Base-by-base conservation (phyloP, 2,113 vertebrate species). In the Cyprinodon variegatus region DNA sequence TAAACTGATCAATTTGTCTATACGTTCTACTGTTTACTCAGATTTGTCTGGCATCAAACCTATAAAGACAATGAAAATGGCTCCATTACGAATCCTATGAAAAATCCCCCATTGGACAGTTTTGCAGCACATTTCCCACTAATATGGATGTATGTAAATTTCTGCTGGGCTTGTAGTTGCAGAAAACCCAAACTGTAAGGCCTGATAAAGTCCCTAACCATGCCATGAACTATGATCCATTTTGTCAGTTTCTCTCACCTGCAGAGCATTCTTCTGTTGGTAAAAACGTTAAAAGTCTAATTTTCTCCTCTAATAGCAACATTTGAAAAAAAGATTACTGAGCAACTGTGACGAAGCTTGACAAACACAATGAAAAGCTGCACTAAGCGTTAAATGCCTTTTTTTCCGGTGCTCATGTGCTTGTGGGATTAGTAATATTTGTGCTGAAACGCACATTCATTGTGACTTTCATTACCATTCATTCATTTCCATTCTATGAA, bases 381-480 rank as follows among this genome's bases (percentile, higher is more conserved):
- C 62, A 62, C 41, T 17, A 65, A 84, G 79, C 67, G 60, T 84
- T 79, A 88, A 86, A 89, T 79, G 77, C 73, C 79, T 83, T 84
- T 86, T 45, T 86, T 66, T 87, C 77, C 75, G 74, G 64, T 57
- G 79, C 74, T 86, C 87, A 84, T 68, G 83, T 68, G 80, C 82
- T 86, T 50, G 61, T 76, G 77, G 74, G 86, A 91, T 90, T 89
- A 88, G 89, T 81, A 75, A 72, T 46, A 80, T 87, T 88, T 86
- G 76, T 77, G 76, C 76, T 62, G 74, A 81, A 87, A 82, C 74
- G 74, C 83, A 71, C 17, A 53, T 53, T 53, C 50, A 17, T 53
- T n/a, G 50, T 53, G 76, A 73, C 71, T 84, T 87, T 81, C 70
- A 88, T 88, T 88, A 75, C 40, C 64, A 83, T 88, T 86, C 86